Percentiles rank a stretch among this genome's conserved stretches.
Evolutionary conservation across 2,113 vertebrate species (phyloP).

Genomic region (Rissa tridactyla): DNA sequence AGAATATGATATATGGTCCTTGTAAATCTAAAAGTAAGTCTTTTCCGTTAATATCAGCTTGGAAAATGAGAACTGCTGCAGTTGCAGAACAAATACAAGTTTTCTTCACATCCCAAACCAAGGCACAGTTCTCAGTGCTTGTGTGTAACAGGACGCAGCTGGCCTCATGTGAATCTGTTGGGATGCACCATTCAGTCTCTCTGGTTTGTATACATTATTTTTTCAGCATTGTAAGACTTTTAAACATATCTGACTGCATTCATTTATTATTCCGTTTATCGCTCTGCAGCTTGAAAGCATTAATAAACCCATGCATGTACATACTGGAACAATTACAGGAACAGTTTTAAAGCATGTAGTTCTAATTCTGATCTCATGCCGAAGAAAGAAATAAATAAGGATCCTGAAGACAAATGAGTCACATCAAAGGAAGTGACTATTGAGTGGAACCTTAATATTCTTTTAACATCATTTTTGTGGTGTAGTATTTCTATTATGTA

Average conservation of each 20-base stretch:
- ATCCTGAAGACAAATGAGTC: background rate
- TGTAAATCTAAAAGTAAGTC: background rate
- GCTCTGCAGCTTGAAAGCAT: background rate
- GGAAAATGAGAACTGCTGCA: slow-evolving; percentile 62
- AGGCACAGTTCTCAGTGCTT: slow-evolving; percentile 61
- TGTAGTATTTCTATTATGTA: background rate
- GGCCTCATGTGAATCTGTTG: slow-evolving; percentile 49
- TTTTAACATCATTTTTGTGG: background rate
- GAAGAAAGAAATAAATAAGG: slow-evolving; percentile 3
- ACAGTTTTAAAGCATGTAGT: background rate
- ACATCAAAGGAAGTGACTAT: background rate
- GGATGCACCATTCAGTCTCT: slow-evolving; percentile 29
- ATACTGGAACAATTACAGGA: slow-evolving; percentile 16
- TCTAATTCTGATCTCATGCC: background rate
- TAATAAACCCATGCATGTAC: background rate
- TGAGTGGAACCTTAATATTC: background rate
- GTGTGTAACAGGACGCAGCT: slow-evolving; percentile 60
- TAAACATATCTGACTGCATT: background rate
- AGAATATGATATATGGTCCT: background rate
- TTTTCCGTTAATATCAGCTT: slow-evolving; percentile 52
- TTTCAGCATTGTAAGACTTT: background rate
- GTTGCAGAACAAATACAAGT: slow-evolving; percentile 46
- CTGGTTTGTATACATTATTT: slow-evolving; percentile 63
- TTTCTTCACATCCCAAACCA: slow-evolving; percentile 51
- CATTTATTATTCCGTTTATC: background rate